Percentiles rank a stretch among this genome's conserved stretches.
phyloP scores from a whole-genome alignment of 2,888 invertebrate genomes.

The Parnassius smintheus region DNA sequence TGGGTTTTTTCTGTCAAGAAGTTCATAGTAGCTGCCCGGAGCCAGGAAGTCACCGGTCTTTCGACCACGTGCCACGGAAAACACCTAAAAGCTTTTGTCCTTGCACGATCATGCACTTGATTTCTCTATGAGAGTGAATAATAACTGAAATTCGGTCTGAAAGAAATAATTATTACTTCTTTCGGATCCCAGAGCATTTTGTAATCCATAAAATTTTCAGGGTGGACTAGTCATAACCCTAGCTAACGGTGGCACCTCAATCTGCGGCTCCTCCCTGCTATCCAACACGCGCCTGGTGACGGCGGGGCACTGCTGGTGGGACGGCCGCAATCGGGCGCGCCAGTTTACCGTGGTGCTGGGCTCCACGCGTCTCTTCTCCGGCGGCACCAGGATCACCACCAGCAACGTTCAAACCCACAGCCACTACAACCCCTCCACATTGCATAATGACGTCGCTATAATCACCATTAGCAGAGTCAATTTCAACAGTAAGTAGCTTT shows the following conservation, averaged over 20 bases:
- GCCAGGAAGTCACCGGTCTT: too few species aligned
- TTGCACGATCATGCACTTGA: too few species aligned
- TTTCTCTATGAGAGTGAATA: too few species aligned
- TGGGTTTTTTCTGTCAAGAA: too few species aligned
- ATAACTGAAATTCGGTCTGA: background rate
- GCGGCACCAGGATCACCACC: constrained; percentile 41
- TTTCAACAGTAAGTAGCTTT: constrained; percentile 9
- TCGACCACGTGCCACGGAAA: too few species aligned
- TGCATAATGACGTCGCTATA: constrained; percentile 34
- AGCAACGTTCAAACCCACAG: constrained; percentile 38
- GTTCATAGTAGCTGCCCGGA: too few species aligned
- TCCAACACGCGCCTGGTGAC: constrained; percentile 43
- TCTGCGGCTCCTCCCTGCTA: constrained; percentile 54
- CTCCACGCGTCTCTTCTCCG: constrained; percentile 40
- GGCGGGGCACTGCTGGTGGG: constrained; percentile 46
- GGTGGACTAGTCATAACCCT: constrained; percentile 47
- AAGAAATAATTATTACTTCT: background rate
- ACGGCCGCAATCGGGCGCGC: constrained; percentile 40
- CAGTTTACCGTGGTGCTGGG: constrained; percentile 51
- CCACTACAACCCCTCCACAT: constrained; percentile 34
- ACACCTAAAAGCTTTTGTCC: too few species aligned
- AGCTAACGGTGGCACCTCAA: constrained; percentile 38
- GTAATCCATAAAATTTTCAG: constrained; percentile 30
- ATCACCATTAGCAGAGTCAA: constrained; percentile 8
- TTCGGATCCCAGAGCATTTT: too few species aligned